Base-by-base conservation (phyloP, 2,113 vertebrate species). In the Tachysurus vachellii region DNA sequence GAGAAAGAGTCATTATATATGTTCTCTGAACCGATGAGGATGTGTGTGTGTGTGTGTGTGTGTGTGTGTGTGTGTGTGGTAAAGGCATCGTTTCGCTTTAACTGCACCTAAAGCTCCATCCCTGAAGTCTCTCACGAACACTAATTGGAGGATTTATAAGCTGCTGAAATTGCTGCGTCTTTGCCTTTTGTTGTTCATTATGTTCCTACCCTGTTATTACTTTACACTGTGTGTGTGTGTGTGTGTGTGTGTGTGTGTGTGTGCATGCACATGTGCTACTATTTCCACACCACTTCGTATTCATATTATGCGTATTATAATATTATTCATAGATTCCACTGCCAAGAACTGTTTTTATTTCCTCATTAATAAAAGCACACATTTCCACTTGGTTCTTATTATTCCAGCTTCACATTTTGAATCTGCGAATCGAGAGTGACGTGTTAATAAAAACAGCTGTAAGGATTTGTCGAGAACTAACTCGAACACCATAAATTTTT, bases 131-230 rank as follows among this genome's bases (percentile, higher is more conserved):
- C 84, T 23, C 82, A 89, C 84, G 47, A 85, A 71, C 83, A 84
- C 87, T 91, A 91, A 86, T 86, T 92, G 91, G 83, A n/a, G 86
- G 77, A 88, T 91, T 84, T 90, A 89, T 84, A 85, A 86, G 68
- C 61, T 21, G 47, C 88, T 54, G 53, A 87, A 91, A 89, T 70
- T 13, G 87, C 84, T 66, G 59, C 47, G 61, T 75, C 81, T 86
- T 71, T 61, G 70, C 59, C n/a, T 70, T 11, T 66, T 68, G 50
- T 80, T 64, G 75, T 66, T 64, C 59, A 64, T 64, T 50, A 54
- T 56, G 62, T 86, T 70, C 75, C 13, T 10, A 86, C 47, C 61
- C 59, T 23, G 53, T 85, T 73, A n/a, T 73, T 57, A 76, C 16
- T 71, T 83, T 54, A 70, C 64, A 42, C 11, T 14, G 73, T n/a